Evolutionary conservation across 2,797 vertebrate species (phyloP).

Genomic region (Astyanax mexicanus): DNA sequence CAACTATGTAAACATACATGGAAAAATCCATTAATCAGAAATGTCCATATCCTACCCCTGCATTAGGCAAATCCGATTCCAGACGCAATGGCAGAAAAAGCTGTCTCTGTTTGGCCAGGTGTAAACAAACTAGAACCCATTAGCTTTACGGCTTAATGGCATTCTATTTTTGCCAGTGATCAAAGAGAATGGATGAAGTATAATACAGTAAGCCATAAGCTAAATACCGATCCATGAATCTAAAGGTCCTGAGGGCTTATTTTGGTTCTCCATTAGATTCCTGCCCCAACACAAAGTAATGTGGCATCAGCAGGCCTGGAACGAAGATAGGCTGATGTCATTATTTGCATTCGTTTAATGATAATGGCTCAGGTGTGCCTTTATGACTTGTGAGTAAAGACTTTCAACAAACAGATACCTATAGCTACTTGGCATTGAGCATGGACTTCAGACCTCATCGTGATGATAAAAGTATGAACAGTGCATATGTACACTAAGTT

Average conservation of each 20-base stretch:
- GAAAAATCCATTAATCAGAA: not conserved
- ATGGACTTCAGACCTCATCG: constrained; percentile 24
- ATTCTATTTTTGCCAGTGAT: not conserved
- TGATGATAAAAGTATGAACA: not conserved
- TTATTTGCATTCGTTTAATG: not conserved
- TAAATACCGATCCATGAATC: not conserved
- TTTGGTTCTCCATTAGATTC: not conserved
- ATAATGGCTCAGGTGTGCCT: not conserved
- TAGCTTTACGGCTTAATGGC: not conserved
- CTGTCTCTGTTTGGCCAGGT: not conserved
- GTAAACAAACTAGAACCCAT: not conserved
- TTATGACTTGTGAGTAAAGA: not conserved
- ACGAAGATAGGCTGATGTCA: not conserved
- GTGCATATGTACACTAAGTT: no score
- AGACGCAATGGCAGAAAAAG: not conserved
- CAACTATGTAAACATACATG: not conserved
- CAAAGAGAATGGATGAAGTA: not conserved
- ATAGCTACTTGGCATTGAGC: not conserved
- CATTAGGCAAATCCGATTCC: not conserved
- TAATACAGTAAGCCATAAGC: not conserved
- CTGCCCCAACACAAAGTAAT: not conserved
- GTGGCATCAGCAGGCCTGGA: not conserved
- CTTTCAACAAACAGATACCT: constrained; percentile 24
- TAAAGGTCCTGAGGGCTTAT: not conserved
- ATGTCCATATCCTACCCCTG: not conserved